These are phyloP conservation scores for Pemphigus obesinymphae DNA, from an alignment of 1,140 invertebrate species.

Conservation along the genomic window DNA sequence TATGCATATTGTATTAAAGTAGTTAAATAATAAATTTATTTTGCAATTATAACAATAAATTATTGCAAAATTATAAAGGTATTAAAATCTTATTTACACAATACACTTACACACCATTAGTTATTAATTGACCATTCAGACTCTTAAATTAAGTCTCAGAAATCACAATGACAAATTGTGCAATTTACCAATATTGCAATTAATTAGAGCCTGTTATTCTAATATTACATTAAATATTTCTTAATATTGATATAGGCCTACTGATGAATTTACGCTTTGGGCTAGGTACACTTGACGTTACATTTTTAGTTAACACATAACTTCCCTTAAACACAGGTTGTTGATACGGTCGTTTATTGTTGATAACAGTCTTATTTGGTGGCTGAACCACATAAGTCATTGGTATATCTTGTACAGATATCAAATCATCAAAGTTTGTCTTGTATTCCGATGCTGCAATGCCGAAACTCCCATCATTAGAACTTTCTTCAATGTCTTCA, in stretches of 20 bases:
- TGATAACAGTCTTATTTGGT: conserved; percentile 31
- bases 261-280: conserved; percentile 37
- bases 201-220: conserved; percentile 2
- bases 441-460: conserved; percentile 33
- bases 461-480: conserved; percentile 30
- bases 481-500: conserved; percentile 25
- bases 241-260: conserved; percentile 37
- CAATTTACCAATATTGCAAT: conserved; percentile 5
- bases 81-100: neutral
- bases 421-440: conserved; percentile 36
- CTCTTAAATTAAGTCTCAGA: neutral
- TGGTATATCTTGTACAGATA: conserved; percentile 33
- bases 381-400: conserved; percentile 18
- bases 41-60: neutral
- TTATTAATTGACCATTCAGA: conserved; percentile 1
- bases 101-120: neutral
- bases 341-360: conserved; percentile 23
- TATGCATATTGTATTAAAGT: neutral
- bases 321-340: conserved; percentile 9
- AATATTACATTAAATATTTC: conserved; percentile 25
- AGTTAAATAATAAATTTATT: neutral
- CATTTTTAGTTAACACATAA: conserved; percentile 34
- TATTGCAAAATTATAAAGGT: neutral
- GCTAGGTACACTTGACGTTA: neutral
- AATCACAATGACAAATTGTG: neutral